Evolutionary conservation across 2,888 invertebrate genomes (phyloP).

Genomic region (Cantharis rufa): DNA sequence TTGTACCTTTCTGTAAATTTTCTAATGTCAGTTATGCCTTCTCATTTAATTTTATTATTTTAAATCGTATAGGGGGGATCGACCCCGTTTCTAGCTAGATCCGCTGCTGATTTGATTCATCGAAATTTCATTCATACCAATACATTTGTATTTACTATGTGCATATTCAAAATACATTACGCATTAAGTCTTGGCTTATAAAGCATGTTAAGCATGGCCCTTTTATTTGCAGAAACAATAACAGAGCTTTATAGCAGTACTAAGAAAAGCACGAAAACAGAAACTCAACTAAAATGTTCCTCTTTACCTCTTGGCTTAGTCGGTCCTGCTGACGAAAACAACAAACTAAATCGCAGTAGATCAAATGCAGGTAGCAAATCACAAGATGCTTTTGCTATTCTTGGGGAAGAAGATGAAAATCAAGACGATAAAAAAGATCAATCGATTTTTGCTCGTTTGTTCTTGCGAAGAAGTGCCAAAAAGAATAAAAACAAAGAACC

Average conservation of each 20-base stretch:
- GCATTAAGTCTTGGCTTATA: constrained; percentile 1
- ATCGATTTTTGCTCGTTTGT: constrained; percentile 68
- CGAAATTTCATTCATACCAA: not conserved
- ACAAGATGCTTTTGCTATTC: constrained; percentile 45
- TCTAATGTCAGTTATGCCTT: too few relatives aligned
- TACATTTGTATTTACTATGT: not conserved
- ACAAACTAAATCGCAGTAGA: constrained; percentile 59
- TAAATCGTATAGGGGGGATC: too few relatives aligned
- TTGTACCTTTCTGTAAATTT: too few relatives aligned
- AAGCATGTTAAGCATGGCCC: constrained; percentile 33
- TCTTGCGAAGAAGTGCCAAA: constrained; percentile 72
- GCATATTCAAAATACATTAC: not conserved
- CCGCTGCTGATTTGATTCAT: not conserved
- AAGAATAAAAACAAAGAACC: constrained; percentile 61
- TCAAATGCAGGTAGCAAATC: constrained; percentile 54
- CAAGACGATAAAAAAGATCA: constrained; percentile 60
- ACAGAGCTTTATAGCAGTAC: constrained; percentile 50
- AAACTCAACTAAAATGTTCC: constrained; percentile 66
- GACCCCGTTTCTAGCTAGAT: too few relatives aligned
- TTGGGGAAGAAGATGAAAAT: constrained; percentile 51
- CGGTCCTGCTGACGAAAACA: constrained; percentile 56
- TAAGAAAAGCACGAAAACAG: constrained; percentile 46
- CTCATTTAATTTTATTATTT: too few relatives aligned
- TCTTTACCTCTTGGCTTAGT: constrained; percentile 68
- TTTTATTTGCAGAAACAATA: constrained; percentile 52